These are phyloP conservation scores for Leucoraja ocellata DNA, from an alignment of 2,797 vertebrate species.

Conservation along the genomic window DNA sequence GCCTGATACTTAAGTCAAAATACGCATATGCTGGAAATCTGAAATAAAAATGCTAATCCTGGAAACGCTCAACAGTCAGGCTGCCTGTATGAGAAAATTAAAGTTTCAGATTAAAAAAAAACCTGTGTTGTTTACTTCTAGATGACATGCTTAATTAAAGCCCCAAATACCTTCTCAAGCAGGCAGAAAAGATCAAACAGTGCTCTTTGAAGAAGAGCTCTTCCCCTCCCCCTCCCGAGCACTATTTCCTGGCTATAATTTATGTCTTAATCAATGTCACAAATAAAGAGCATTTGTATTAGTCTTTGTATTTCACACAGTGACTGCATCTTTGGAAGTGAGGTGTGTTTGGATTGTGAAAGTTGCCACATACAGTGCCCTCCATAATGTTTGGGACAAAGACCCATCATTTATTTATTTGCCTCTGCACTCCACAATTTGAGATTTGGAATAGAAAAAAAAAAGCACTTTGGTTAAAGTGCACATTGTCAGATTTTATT, in stretches of 20 bases:
- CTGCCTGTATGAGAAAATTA: no score
- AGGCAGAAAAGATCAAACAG: background rate
- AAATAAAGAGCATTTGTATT: background rate
- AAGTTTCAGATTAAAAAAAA: no score
- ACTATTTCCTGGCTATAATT: background rate
- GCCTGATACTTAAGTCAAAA: background rate
- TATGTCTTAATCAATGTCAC: background rate
- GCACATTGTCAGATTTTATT: no score
- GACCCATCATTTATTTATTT: no score
- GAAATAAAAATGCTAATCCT: no score
- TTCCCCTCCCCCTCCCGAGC: no score
- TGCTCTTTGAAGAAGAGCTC: background rate
- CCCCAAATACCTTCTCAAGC: background rate
- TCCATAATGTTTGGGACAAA: no score
- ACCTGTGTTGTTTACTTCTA: background rate
- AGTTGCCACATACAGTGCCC: background rate
- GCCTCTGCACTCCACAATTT: no score
- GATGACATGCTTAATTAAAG: background rate
- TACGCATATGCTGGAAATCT: no score
- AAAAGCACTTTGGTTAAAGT: no score
- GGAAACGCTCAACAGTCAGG: no score
- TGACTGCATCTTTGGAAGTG: background rate
- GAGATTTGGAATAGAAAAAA: no score
- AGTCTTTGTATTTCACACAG: background rate
- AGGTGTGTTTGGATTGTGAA: background rate